Evolutionary conservation across 2,113 vertebrate genomes (phyloP).

Genomic region (Mustela nigripes): DNA sequence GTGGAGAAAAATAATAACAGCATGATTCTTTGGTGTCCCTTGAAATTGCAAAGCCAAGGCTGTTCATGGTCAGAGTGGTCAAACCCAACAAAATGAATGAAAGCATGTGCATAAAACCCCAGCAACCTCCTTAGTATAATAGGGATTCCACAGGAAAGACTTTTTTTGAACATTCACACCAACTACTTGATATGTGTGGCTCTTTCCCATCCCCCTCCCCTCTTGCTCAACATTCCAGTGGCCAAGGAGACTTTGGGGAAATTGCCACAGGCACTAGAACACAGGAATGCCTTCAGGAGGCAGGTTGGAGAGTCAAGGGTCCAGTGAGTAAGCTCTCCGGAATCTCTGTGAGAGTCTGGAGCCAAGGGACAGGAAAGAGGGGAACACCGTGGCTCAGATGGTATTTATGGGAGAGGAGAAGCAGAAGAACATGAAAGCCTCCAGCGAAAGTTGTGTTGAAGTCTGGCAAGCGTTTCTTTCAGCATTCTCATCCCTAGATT

Average conservation of each 20-base stretch:
- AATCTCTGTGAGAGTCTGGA: not conserved
- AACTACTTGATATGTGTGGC: not conserved
- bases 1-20: not conserved
- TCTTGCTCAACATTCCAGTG: not conserved
- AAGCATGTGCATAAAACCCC: not conserved
- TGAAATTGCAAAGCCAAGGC: not conserved
- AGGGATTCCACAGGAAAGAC: not conserved
- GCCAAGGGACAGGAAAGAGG: constrained; percentile 45
- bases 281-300: constrained; percentile 10
- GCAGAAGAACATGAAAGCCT: not conserved
- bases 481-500: constrained; percentile 58
- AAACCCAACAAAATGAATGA: not conserved
- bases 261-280: not conserved
- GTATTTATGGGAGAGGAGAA: constrained; percentile 42
- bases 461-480: constrained; percentile 58
- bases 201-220: not conserved
- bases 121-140: not conserved
- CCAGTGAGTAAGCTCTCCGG: not conserved
- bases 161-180: not conserved
- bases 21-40: not conserved
- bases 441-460: not conserved
- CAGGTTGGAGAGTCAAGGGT: not conserved
- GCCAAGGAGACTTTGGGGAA: not conserved
- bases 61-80: not conserved
- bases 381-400: not conserved